Base-by-base conservation (phyloP, 2,888 invertebrate genomes). In the Phytoseiulus persimilis region DNA sequence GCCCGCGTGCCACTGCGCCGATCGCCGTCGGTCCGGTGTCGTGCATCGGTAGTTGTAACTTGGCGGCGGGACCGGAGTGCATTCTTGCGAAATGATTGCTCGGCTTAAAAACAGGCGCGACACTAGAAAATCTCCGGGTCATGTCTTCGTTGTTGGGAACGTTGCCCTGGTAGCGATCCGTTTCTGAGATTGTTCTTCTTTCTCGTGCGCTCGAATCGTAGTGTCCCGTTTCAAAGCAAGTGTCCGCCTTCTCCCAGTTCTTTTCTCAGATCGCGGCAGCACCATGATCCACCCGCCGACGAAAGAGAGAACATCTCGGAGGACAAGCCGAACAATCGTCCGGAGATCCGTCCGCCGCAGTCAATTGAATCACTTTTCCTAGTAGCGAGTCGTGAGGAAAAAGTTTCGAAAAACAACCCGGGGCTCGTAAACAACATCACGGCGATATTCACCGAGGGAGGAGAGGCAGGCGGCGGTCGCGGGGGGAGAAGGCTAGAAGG, bases 31-130 rank as follows among this genome's bases (percentile, higher is more conserved):
- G 23, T 2, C 65, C 9, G 65, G 65, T 39, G 65, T 23, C 65
- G 11, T 18, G 65, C 9, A 28, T 28, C 65, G 65, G 65, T 65
- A 65, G 65, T 65, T 46, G 6, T 46, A 14, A 46, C 46, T 46
- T 65, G 28, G 28, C 65, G 28, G 28, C 65, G 28, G 65, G 28
- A 65, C 1, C 65, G 65, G 65, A 23, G 65, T 65, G 65, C 65
- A 65, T 65, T 65, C 65, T 65, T 65, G 65, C 65, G 65, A 65
- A 65, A 65, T 65, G 65, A 65, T 65, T 65, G 65, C 65, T 65
- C 65, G 65, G 65, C 65, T 65, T 65, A 65, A 65, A 65, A 65
- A 65, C 65, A 23, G 65, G 65, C 65, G 65, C 65, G 65, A 65
- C 65, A 2, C 65, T 11, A 6, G 46, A 46, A 14, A 46, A 46